A percentile compares a stretch with the other conserved stretches of the same genome.
phyloP scores from a whole-genome alignment of 2,888 invertebrate genomes.

The Tetragonisca angustula region DNA sequence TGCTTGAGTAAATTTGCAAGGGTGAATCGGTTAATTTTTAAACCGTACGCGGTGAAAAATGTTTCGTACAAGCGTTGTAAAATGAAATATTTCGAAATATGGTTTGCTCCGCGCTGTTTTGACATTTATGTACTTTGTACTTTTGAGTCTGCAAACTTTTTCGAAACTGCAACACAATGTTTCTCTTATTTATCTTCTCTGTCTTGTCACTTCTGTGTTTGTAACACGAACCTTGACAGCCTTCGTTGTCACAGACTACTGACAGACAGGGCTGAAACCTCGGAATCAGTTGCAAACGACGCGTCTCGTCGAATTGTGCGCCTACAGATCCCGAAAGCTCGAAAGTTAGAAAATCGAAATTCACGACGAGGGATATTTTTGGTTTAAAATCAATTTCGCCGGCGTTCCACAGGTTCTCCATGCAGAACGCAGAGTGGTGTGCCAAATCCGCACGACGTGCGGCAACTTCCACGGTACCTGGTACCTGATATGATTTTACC shows the following conservation, averaged over 20 bases:
- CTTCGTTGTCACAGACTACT: neutral
- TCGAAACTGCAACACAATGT: too few species aligned
- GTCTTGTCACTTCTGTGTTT: too few species aligned
- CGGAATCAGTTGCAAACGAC: neutral
- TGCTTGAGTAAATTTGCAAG: neutral
- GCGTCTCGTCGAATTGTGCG: too few species aligned
- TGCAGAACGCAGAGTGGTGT: conserved; percentile 49
- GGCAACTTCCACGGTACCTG: conserved; percentile 50
- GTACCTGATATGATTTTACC: conserved; percentile 50
- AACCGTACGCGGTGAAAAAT: neutral
- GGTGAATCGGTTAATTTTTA: neutral
- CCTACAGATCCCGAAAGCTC: too few species aligned
- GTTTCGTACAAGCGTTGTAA: neutral
- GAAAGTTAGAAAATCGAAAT: conserved; percentile 32
- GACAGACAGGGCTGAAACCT: neutral
- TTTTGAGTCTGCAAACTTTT: too few species aligned
- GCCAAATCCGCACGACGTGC: conserved; percentile 60
- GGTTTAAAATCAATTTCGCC: conserved; percentile 56
- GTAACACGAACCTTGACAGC: too few species aligned
- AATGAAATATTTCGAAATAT: neutral
- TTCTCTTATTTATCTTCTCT: too few species aligned
- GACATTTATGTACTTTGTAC: too few species aligned
- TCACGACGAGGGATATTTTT: conserved; percentile 48
- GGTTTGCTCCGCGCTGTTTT: neutral
- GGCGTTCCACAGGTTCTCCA: conserved; percentile 25